phyloP scores from a whole-genome alignment of 2,113 vertebrate genomes.

The Rafetus swinhoei region DNA sequence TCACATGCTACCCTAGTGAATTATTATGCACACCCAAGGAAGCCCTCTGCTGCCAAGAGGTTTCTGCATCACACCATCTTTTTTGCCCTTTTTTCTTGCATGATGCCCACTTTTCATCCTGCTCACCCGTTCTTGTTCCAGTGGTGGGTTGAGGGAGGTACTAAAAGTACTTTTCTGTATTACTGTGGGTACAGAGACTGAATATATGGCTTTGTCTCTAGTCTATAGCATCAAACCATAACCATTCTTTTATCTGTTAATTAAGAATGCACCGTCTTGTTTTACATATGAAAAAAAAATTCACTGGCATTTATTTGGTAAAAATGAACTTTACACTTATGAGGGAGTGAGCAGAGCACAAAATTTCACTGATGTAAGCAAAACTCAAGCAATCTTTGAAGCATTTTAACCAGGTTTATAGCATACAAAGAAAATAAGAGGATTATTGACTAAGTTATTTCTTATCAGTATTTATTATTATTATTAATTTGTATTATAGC shows the following conservation, averaged over 20 bases:
- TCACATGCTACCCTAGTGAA: no score
- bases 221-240: background rate
- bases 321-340: background rate
- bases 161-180: background rate
- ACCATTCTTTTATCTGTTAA: background rate
- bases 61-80: rapidly evolving
- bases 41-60: background rate
- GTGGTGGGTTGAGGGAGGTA: rapidly evolving
- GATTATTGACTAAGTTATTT: rapidly evolving
- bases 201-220: no score
- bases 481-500: no score
- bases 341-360: rapidly evolving
- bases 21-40: no score
- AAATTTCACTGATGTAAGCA: background rate
- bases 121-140: background rate
- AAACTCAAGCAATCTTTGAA: background rate
- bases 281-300: background rate
- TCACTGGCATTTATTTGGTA: no score
- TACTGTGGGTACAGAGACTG: rapidly evolving
- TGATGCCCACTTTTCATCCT: background rate
- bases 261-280: background rate
- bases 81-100: background rate
- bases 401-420: background rate
- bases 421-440: background rate
- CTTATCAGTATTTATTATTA: background rate